Conservation (phyloP, 1,140 invertebrate genomes). For the Eupristina koningsbergeri region DNA sequence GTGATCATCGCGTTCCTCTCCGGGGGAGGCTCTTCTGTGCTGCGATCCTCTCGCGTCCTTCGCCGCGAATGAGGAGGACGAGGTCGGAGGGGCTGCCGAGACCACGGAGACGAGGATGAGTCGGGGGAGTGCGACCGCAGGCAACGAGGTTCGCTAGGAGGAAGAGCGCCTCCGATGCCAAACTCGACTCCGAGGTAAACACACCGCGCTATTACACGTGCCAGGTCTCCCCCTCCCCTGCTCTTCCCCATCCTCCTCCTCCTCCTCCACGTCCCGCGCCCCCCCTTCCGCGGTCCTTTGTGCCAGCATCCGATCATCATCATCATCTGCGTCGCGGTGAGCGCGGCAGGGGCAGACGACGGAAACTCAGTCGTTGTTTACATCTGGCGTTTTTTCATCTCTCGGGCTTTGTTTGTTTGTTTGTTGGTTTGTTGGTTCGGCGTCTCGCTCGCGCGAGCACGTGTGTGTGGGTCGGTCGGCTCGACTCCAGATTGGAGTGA, state of each 20-base stretch:
- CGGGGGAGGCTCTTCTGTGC: too few relatives aligned
- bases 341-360: not conserved
- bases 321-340: not conserved
- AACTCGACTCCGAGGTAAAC: not conserved
- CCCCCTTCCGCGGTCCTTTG: not conserved
- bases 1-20: not conserved
- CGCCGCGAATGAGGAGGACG: not conserved
- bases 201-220: slow-evolving; percentile 18
- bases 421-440: too few relatives aligned
- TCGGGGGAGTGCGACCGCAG: too few relatives aligned
- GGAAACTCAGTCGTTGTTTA: not conserved
- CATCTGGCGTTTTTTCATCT: too few relatives aligned
- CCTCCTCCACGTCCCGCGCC: too few relatives aligned
- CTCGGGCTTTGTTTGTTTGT: too few relatives aligned
- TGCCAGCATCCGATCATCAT: not conserved
- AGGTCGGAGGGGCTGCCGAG: not conserved
- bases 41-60: not conserved
- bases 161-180: too few relatives aligned
- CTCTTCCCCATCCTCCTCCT: too few relatives aligned
- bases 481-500: too few relatives aligned
- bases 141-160: too few relatives aligned
- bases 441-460: too few relatives aligned
- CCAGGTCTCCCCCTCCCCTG: not conserved
- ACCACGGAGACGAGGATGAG: not conserved
- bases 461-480: too few relatives aligned